phyloP scores from a whole-genome alignment of 2,113 vertebrate genomes.

The Pagrus major region DNA sequence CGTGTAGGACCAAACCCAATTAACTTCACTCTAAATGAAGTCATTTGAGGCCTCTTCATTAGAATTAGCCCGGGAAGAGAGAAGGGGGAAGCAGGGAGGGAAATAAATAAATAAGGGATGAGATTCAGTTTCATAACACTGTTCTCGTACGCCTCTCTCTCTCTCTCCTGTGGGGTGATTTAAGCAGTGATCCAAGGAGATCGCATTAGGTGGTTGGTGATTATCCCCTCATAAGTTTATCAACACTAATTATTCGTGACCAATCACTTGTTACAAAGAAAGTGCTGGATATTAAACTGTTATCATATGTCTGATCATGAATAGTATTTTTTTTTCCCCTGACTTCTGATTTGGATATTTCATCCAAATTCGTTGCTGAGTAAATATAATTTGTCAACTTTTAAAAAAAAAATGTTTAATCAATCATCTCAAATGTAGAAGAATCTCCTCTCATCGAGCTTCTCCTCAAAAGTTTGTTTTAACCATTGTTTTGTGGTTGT shows the following conservation, averaged over 20 bases:
- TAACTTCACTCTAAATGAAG: conserved; percentile 92
- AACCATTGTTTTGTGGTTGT: conserved; percentile 50
- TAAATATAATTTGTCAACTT: neutral
- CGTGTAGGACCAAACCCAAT: conserved; percentile 92
- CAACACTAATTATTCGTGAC: conserved; percentile 64
- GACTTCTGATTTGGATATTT: neutral
- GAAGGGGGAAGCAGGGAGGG: conserved; percentile 41
- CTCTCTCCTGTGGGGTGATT: conserved; percentile 69
- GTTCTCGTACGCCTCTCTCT: conserved; percentile 25
- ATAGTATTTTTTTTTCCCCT: neutral
- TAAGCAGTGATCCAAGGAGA: conserved; percentile 65
- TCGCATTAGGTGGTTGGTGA: conserved; percentile 59
- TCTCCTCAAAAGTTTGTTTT: conserved; percentile 36
- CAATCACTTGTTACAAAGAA: conserved; percentile 57
- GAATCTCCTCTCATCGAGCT: neutral
- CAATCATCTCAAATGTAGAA: neutral
- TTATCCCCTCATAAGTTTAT: conserved; percentile 63
- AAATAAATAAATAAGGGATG: conserved; percentile 73
- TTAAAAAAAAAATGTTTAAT: neutral
- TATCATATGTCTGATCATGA: neutral
- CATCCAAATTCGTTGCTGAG: neutral
- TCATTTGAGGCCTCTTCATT: conserved; percentile 88
- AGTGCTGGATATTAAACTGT: conserved; percentile 22
- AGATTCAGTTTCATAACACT: conserved; percentile 74
- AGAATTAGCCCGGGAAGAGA: conserved; percentile 81